Conservation (phyloP, 2,888 invertebrate species). For the Polylopha cassiicola region DNA sequence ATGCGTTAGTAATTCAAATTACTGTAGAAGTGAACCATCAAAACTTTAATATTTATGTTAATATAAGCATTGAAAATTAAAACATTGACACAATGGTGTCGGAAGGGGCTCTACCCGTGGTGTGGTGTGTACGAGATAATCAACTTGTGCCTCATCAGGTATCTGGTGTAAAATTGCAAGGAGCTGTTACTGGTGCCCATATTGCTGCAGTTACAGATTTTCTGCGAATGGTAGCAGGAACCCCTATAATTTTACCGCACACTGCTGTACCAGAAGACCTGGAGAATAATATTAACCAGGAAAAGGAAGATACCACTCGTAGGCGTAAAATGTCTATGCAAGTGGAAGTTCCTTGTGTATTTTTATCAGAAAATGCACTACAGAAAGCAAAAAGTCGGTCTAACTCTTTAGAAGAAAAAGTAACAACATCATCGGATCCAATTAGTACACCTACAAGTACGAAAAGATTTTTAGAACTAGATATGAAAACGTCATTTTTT, state of each 20-base stretch:
- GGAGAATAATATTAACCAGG: slow-evolving; percentile 65
- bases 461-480: slow-evolving; percentile 53
- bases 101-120: slow-evolving; percentile 78
- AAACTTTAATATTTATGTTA: slow-evolving; percentile 16
- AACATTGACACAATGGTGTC: slow-evolving; percentile 74
- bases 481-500: slow-evolving; percentile 49
- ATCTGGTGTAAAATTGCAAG: slow-evolving; percentile 81
- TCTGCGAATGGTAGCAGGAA: slow-evolving; percentile 80
- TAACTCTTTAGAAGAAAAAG: slow-evolving; percentile 67
- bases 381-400: slow-evolving; percentile 67
- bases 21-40: slow-evolving; percentile 6
- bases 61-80: slow-evolving; percentile 8
- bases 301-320: slow-evolving; percentile 61
- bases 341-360: slow-evolving; percentile 74
- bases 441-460: slow-evolving; percentile 47
- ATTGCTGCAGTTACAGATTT: slow-evolving; percentile 81
- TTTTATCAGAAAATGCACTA: slow-evolving; percentile 68
- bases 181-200: slow-evolving; percentile 80
- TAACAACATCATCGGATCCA: slow-evolving; percentile 54
- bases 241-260: slow-evolving; percentile 77
- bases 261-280: slow-evolving; percentile 59
- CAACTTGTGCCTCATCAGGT: slow-evolving; percentile 82
- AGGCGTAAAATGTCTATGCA: slow-evolving; percentile 74
- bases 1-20: slow-evolving; percentile 47
- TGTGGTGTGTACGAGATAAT: slow-evolving; percentile 83